Conservation (phyloP, 53 echinoderm and acorn worm species). For the Glandiceps talaboti region DNA sequence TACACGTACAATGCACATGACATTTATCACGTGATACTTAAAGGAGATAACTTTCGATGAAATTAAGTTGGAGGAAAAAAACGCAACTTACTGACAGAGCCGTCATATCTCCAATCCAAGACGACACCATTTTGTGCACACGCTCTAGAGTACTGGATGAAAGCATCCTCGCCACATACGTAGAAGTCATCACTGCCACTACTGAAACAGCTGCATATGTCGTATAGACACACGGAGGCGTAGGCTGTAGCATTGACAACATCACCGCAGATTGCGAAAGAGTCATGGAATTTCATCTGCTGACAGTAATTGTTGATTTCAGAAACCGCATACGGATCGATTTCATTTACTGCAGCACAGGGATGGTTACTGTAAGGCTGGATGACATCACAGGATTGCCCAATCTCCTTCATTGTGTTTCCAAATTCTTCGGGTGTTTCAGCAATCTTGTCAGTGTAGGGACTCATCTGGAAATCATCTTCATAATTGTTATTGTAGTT, state of each 20-base stretch:
- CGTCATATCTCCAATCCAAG: slow-evolving; percentile 31
- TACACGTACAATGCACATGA: too few species aligned
- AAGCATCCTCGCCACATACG: slow-evolving; percentile 18
- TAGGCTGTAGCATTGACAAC: not conserved
- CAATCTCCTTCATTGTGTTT: not conserved
- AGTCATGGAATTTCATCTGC: not conserved
- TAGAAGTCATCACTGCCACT: not conserved
- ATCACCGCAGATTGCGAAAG: slow-evolving; percentile 12
- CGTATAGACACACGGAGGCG: slow-evolving; percentile 17
- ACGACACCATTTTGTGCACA: slow-evolving; percentile 24
- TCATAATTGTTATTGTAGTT: slow-evolving; percentile 17
- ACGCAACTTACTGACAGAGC: slow-evolving; percentile 47
- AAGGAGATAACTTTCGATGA: too few species aligned
- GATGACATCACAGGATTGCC: not conserved
- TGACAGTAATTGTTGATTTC: not conserved
- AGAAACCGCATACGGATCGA: too few species aligned
- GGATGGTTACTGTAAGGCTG: not conserved
- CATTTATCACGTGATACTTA: too few species aligned
- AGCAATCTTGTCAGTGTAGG: not conserved
- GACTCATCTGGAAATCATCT: slow-evolving; percentile 7
- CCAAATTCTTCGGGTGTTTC: not conserved
- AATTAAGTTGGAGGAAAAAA: too few species aligned
- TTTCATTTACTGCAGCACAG: not conserved
- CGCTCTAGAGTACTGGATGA: slow-evolving; percentile 32
- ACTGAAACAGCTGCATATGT: slow-evolving; percentile 20